Evolutionary conservation across 2,113 vertebrate species (phyloP).

Genomic region (Montifringilla adamsi): DNA sequence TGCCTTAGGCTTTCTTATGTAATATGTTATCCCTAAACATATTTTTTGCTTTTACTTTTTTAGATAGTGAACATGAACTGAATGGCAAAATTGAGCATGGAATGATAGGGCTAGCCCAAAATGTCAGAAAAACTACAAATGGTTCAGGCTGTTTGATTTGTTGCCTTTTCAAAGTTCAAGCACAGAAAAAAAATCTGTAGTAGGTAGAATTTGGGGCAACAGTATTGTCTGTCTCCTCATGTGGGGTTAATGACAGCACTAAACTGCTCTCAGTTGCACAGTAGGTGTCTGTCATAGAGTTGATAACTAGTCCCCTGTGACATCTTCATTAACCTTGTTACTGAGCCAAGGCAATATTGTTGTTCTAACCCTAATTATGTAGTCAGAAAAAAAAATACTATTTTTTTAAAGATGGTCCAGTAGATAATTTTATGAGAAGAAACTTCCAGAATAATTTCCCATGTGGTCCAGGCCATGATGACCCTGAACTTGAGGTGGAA

Average conservation of each 20-base stretch:
- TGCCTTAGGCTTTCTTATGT: not conserved
- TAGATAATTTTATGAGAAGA: not conserved
- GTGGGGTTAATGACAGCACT: not conserved
- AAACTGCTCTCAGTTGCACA: not conserved
- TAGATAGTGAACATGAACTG: not conserved
- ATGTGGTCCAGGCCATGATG: not conserved
- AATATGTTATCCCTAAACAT: not conserved
- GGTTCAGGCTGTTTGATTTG: not conserved
- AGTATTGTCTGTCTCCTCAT: not conserved
- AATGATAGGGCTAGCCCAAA: not conserved
- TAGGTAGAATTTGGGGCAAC: not conserved
- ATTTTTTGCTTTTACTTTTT: not conserved
- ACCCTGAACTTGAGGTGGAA: not conserved
- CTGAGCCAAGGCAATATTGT: not conserved
- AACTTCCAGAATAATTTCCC: not conserved
- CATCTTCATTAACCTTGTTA: not conserved
- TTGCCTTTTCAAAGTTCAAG: not conserved
- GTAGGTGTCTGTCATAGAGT: not conserved
- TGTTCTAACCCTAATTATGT: not conserved
- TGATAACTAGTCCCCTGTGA: not conserved
- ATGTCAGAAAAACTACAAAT: not conserved
- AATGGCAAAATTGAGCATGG: not conserved
- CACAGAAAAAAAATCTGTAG: not conserved
- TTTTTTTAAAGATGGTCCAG: not conserved
- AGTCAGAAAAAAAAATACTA: not conserved